These are phyloP conservation scores for Melitaea athalia DNA, from an alignment of 2,888 invertebrate genomes.

Conservation along the genomic window DNA sequence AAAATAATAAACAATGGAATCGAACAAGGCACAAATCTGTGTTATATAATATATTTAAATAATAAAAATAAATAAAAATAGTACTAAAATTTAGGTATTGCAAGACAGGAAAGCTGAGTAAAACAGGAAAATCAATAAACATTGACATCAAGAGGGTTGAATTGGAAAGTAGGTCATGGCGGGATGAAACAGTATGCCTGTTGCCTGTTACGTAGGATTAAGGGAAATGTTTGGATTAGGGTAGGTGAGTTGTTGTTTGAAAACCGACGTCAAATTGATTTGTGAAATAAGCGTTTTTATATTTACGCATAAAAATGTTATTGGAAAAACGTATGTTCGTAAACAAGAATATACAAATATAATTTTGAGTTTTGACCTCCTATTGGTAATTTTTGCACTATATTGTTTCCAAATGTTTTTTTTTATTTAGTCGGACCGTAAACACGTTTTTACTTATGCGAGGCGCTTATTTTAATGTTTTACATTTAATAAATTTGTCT, in stretches of 20 bases:
- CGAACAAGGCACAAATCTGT: no score
- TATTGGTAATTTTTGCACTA: no score
- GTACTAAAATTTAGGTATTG: background rate
- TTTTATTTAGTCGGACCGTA: no score
- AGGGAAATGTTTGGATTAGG: constrained; percentile 38
- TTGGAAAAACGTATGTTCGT: background rate
- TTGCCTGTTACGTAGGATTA: constrained; percentile 32
- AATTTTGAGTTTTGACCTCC: no score
- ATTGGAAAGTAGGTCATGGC: constrained; percentile 43
- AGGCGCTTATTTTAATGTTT: no score
- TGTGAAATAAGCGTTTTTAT: constrained; percentile 12
- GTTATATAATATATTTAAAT: background rate
- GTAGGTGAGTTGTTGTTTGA: constrained; percentile 25
- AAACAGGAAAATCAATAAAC: constrained; percentile 41
- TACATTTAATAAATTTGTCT: no score
- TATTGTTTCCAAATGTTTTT: no score
- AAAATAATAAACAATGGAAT: no score
- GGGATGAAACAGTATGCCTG: constrained; percentile 35
- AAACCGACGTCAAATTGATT: constrained; percentile 23
- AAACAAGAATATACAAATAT: no score
- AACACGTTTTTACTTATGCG: no score
- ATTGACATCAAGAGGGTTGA: constrained; percentile 39
- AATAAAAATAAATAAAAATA: background rate
- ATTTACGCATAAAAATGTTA: background rate
- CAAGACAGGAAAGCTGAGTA: constrained; percentile 12